These are phyloP conservation scores for Anas flavirostris DNA, from an alignment of 2,797 vertebrate species.

Conservation along the genomic window DNA sequence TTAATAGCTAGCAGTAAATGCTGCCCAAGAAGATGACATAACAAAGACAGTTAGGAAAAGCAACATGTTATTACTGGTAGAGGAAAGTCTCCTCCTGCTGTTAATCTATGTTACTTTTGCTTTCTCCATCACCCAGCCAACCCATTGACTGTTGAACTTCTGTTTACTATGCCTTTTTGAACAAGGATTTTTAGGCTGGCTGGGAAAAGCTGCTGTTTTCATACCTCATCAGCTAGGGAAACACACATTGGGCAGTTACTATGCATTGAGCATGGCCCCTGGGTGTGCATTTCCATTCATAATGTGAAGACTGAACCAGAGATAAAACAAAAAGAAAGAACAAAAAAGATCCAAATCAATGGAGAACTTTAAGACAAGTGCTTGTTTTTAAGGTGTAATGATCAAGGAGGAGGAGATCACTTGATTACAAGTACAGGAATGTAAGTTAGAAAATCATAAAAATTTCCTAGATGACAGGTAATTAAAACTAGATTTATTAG, in stretches of 20 bases:
- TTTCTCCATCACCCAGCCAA: background rate
- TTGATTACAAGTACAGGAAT: background rate
- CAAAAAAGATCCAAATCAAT: background rate
- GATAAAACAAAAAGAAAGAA: background rate
- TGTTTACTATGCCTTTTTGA: background rate
- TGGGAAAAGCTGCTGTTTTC: background rate
- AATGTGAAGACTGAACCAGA: background rate
- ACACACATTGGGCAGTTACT: background rate
- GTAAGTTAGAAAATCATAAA: background rate
- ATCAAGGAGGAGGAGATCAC: background rate
- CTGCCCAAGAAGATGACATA: background rate
- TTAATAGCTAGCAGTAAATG: background rate
- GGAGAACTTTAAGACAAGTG: background rate
- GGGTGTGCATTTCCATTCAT: background rate
- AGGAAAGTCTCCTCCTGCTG: background rate
- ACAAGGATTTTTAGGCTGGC: background rate
- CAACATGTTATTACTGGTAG: fast-evolving
- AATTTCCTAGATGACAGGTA: background rate
- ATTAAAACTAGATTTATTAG: background rate
- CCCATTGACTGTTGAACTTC: background rate
- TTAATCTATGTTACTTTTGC: background rate
- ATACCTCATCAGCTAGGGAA: background rate
- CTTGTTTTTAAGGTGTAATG: background rate
- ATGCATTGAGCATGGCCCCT: background rate
- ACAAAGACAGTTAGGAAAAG: background rate